Evolutionary conservation across 2,888 invertebrate species (phyloP).

Genomic region (Polyommatus iphigenia): DNA sequence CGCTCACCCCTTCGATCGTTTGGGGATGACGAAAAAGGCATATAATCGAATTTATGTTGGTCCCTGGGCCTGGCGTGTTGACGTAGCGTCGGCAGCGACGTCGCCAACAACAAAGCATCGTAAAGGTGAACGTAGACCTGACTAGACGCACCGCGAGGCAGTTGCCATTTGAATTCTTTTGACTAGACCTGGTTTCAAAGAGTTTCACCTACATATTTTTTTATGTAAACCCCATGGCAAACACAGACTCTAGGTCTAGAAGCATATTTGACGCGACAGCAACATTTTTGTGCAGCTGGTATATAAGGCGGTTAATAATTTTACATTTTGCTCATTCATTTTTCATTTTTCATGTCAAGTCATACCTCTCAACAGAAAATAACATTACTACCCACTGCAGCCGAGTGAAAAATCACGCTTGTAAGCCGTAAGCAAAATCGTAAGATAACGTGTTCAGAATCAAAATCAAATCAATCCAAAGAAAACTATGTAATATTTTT

Average conservation of each 20-base stretch:
- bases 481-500: too few relatives aligned
- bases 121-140: background rate
- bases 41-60: conserved; percentile 77
- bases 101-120: conserved; percentile 41
- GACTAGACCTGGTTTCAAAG: too few relatives aligned
- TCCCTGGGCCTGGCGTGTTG: conserved; percentile 46
- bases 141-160: background rate
- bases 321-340: background rate
- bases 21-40: conserved; percentile 75
- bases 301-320: too few relatives aligned
- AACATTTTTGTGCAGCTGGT: too few relatives aligned
- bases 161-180: background rate
- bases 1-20: conserved; percentile 71
- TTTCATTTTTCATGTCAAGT: background rate
- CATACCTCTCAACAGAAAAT: background rate
- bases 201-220: background rate
- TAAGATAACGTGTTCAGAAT: too few relatives aligned
- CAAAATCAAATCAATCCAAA: too few relatives aligned
- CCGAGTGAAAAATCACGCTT: too few relatives aligned
- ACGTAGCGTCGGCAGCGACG: conserved; percentile 52
- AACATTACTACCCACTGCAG: too few relatives aligned
- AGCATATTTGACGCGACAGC: too few relatives aligned
- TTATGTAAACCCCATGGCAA: too few relatives aligned
- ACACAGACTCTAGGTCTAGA: too few relatives aligned
- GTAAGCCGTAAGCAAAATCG: too few relatives aligned